Evolutionary conservation across 2,113 vertebrate genomes (phyloP), one percentile per base, ranked within the genome.

Genomic region (Cynopterus brachyotis): DNA sequence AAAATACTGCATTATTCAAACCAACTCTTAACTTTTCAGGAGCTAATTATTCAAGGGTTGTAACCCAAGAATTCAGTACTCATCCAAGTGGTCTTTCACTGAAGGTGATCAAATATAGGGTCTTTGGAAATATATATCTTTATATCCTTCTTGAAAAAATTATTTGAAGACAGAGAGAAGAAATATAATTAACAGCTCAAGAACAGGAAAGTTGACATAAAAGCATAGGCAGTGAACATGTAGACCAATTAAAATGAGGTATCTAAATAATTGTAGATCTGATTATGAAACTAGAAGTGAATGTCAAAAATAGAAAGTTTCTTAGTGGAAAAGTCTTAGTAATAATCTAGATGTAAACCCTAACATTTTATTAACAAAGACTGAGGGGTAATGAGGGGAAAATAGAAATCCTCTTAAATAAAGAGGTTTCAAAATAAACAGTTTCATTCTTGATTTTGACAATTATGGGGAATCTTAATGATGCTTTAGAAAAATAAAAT

Each of bases 31-130:
- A 79, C 57, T 96, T 72, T 55, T 97, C 35, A 5, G 35, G 35
- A 84, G 20, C 24, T 94, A 88, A 94, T 96, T 92, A 96, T 85
- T 75, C n/a, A 91, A 83, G 26, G 32, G 32, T 64, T 92, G 6
- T 79, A 84, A 89, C 76, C 42, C 70, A 95, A 45, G 15, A 89
- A 93, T 60, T 75, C 80, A 67, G 69, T 91, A 35, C 40, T 88
- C 57, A 59, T 40, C 42, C 22, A 81, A 95, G 79, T 60, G 42
- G 72, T 57, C 53, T 89, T 87, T 92, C 82, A 87, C 26, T 55
- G 26, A 83, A 83, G 47, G 70, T 87, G n/a, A 88, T 57, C 84
- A 91, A 94, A 85, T 55, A n/a, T 16, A 69, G 70, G 42, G n/a
- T 40, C 30, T 79, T 35, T 32, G 84, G 12, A 79, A 94, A 90